Percentiles rank a stretch among this genome's conserved stretches.
Conservation (phyloP, 1,140 invertebrate species). For the Leptestheria dahalacensis region DNA sequence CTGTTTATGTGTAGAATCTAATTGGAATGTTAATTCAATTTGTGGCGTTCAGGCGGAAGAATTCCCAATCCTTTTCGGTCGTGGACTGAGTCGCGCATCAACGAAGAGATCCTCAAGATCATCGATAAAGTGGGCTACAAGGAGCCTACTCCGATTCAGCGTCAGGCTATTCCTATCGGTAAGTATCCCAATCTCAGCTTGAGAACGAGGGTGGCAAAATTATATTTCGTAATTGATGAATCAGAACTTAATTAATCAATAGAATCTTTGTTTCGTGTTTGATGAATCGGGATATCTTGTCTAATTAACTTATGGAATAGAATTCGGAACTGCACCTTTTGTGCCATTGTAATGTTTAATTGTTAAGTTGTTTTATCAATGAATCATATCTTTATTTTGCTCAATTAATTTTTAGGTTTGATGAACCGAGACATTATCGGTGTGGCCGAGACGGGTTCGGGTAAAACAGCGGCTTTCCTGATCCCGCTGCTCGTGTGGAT, state of each 20-base stretch:
- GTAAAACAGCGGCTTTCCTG: conserved; percentile 96
- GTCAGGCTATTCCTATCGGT: conserved; percentile 98
- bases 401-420: conserved; percentile 16
- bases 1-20: too few species aligned
- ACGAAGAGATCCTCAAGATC: conserved; percentile 82
- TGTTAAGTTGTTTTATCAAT: too few species aligned
- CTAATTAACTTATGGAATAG: too few species aligned
- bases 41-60: conserved; percentile 45
- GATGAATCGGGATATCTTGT: too few species aligned
- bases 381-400: too few species aligned
- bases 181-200: conserved; percentile 1
- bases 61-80: conserved; percentile 90
- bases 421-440: conserved; percentile 98
- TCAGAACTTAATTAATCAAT: too few species aligned
- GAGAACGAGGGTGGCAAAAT: too few species aligned
- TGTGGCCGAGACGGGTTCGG: conserved; percentile 95
- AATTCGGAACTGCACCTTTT: too few species aligned
- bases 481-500: conserved; percentile 98
- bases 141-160: conserved; percentile 97
- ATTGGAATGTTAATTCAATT: conserved; percentile 17
- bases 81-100: conserved; percentile 90
- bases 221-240: too few species aligned
- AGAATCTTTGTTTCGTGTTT: too few species aligned
- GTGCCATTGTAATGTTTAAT: too few species aligned
- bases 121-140: conserved; percentile 92